phyloP scores from a whole-genome alignment of 53 echinoderm and acorn worm genomes.

The Arbacia lixula region DNA sequence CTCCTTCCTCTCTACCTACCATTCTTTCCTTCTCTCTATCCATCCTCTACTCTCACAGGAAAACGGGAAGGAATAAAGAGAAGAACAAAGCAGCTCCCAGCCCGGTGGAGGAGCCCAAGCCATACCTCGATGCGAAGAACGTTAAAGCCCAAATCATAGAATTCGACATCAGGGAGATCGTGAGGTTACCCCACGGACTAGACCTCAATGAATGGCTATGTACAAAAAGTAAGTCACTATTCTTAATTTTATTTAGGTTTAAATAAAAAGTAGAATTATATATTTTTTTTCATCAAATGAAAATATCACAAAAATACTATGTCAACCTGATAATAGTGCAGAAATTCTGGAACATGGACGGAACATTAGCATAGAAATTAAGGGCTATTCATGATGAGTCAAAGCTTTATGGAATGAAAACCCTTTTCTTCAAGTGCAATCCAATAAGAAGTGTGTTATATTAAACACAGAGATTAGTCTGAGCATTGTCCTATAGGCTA shows the following conservation, averaged over 20 bases:
- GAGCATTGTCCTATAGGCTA: too few relatives aligned
- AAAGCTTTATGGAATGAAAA: too few relatives aligned
- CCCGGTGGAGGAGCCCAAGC: constrained; percentile 84
- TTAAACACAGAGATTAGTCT: too few relatives aligned
- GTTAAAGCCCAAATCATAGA: constrained; percentile 78
- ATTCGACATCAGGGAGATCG: constrained; percentile 89
- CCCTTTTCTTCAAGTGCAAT: too few relatives aligned
- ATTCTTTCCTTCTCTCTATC: neutral
- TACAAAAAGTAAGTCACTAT: constrained; percentile 86
- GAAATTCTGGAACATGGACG: neutral
- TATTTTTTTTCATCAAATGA: neutral
- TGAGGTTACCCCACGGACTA: constrained; percentile 90
- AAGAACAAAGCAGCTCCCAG: constrained; percentile 81
- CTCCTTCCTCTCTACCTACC: too few relatives aligned
- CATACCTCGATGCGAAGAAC: constrained; percentile 84
- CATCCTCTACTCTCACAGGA: neutral
- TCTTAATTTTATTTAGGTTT: neutral
- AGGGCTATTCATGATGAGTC: too few relatives aligned
- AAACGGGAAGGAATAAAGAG: constrained; percentile 67
- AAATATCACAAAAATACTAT: neutral
- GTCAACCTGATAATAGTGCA: neutral
- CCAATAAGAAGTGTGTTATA: too few relatives aligned
- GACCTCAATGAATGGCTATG: constrained; percentile 93
- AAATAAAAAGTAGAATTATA: neutral
- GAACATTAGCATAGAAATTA: neutral